Percentiles rank a stretch among this genome's conserved stretches.
These are phyloP conservation scores for Athripsodes cinereus DNA, from an alignment of 2,888 invertebrate species.

Conservation along the genomic window DNA sequence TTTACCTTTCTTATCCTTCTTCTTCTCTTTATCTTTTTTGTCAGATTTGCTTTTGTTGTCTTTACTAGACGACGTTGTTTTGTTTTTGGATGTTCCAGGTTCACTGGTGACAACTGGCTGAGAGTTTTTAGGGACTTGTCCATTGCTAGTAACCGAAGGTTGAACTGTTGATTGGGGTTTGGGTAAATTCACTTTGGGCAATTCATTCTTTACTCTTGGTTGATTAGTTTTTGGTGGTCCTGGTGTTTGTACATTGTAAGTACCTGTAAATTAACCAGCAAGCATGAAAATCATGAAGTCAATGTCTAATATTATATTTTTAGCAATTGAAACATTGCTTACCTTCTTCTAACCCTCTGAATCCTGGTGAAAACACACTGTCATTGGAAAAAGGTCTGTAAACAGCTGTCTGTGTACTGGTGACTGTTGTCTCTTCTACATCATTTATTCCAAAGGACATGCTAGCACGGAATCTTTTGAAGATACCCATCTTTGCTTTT, in stretches of 20 bases:
- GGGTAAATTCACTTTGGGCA: background rate
- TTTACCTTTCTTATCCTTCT: conserved; percentile 27
- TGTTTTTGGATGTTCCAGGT: conserved; percentile 3
- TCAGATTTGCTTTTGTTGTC: conserved; percentile 14
- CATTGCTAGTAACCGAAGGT: background rate
- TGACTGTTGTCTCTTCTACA: conserved; percentile 6
- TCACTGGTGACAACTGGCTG: conserved; percentile 1
- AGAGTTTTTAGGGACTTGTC: background rate
- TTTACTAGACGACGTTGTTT: conserved; percentile 14
- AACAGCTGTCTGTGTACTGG: background rate
- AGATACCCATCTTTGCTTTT: conserved; percentile 35
- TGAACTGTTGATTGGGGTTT: background rate
- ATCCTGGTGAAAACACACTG: background rate
- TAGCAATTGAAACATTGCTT: background rate
- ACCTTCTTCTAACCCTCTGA: conserved; percentile 17
- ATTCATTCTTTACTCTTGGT: conserved; percentile 5
- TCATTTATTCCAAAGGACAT: conserved; percentile 26
- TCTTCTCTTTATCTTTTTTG: conserved; percentile 18
- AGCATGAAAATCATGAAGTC: background rate
- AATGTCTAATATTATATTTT: too few species aligned
- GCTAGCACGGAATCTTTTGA: conserved; percentile 46
- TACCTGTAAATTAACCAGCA: background rate
- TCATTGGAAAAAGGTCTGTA: conserved; percentile 5
- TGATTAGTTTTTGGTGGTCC: background rate
- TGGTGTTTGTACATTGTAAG: background rate